These are phyloP conservation scores for Papilio helenus DNA, from an alignment of 1,140 invertebrate species.

Conservation along the genomic window DNA sequence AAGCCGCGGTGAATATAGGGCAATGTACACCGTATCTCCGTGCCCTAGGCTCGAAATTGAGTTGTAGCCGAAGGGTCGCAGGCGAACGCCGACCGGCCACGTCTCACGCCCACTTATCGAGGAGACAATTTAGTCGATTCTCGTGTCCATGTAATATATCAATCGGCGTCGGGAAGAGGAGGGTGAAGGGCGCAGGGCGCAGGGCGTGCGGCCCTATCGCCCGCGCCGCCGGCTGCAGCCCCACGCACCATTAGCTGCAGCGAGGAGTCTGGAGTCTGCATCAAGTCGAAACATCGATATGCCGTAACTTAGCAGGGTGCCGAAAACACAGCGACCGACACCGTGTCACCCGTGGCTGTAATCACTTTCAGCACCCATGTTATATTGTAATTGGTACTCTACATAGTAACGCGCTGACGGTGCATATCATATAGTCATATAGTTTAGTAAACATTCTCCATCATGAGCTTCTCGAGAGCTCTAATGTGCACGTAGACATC, in stretches of 20 bases:
- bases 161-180: conserved; percentile 43
- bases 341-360: background rate
- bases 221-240: background rate
- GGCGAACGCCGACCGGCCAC: conserved; percentile 27
- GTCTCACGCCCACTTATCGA: conserved; percentile 75
- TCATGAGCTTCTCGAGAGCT: background rate
- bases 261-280: background rate
- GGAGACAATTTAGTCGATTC: conserved; percentile 74
- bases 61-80: background rate
- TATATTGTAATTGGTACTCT: too few species aligned
- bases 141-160: conserved; percentile 74
- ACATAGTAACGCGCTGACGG: too few species aligned
- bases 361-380: too few species aligned
- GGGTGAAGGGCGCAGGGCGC: conserved; percentile 26
- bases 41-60: conserved; percentile 21
- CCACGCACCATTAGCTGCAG: background rate
- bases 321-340: background rate
- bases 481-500: background rate
- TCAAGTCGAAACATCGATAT: background rate
- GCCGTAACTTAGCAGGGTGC: background rate
- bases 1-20: background rate
- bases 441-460: background rate
- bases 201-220: conserved; percentile 41
- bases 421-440: too few species aligned
- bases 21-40: background rate